These are phyloP conservation scores for Plutomurus gul DNA, from an alignment of 1,140 invertebrate species.

Conservation along the genomic window DNA sequence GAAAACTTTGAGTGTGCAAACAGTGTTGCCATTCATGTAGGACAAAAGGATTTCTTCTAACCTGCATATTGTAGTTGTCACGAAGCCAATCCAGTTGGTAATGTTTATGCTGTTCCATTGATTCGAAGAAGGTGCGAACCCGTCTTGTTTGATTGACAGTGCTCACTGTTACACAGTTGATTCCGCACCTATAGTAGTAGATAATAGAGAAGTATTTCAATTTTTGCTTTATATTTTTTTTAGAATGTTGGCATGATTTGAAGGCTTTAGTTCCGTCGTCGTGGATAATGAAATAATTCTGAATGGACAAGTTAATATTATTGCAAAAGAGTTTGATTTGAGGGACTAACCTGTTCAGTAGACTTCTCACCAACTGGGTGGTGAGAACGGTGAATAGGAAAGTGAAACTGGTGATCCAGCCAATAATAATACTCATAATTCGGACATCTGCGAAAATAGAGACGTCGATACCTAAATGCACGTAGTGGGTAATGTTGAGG, in stretches of 20 bases:
- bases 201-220: neutral
- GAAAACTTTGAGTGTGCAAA: too few relatives aligned
- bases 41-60: too few relatives aligned
- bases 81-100: conserved; percentile 83
- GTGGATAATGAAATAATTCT: too few relatives aligned
- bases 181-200: conserved; percentile 60
- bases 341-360: conserved; percentile 68
- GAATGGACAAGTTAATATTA: too few relatives aligned
- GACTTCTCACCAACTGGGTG: conserved; percentile 72
- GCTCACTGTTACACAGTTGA: conserved; percentile 34
- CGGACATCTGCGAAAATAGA: conserved; percentile 79
- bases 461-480: conserved; percentile 77
- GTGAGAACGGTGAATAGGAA: conserved; percentile 80
- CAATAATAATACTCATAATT: conserved; percentile 80
- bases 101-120: conserved; percentile 86
- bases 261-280: too few relatives aligned
- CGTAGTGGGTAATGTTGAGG: conserved; percentile 72
- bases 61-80: conserved; percentile 89
- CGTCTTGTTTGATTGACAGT: conserved; percentile 43
- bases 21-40: too few relatives aligned
- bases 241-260: neutral
- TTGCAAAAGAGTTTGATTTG: too few relatives aligned
- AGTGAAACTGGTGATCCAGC: conserved; percentile 72
- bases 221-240: neutral
- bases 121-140: conserved; percentile 70